Evolutionary conservation across 2,797 vertebrate species (phyloP).

Genomic region (Squalus acanthias): DNA sequence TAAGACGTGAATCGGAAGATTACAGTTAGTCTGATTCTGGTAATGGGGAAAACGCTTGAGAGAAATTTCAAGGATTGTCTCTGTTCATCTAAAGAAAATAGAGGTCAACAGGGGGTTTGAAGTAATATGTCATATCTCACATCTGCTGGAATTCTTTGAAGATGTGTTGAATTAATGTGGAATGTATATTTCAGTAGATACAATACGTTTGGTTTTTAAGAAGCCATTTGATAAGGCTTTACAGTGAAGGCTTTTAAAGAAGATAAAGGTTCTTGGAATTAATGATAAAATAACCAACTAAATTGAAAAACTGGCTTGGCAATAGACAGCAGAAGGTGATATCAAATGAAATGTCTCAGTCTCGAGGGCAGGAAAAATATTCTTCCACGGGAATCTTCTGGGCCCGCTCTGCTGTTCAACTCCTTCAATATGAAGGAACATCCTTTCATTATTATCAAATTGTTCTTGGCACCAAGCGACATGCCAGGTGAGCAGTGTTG

Average conservation of each 20-base stretch:
- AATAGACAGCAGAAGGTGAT: neutral
- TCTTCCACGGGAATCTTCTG: neutral
- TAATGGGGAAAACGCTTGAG: neutral
- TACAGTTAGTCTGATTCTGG: neutral
- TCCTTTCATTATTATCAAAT: neutral
- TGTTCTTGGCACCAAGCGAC: neutral
- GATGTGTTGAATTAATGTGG: neutral
- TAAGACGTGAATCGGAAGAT: neutral
- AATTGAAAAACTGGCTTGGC: neutral
- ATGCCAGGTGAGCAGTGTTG: neutral
- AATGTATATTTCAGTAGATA: neutral
- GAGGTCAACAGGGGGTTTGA: neutral
- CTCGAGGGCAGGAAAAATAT: neutral
- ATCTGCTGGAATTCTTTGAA: neutral
- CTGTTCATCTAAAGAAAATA: neutral
- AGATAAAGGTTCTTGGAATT: slow-evolving; percentile 7
- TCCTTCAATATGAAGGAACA: neutral
- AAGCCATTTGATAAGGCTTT: neutral
- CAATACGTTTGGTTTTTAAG: neutral
- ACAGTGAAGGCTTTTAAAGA: neutral
- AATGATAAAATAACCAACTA: neutral
- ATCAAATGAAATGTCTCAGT: neutral
- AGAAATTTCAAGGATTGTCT: neutral
- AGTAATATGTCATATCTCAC: neutral
- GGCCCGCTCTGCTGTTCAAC: neutral